Evolutionary conservation across 2,888 invertebrate species (phyloP).

Genomic region (Zeuzera pyrina): DNA sequence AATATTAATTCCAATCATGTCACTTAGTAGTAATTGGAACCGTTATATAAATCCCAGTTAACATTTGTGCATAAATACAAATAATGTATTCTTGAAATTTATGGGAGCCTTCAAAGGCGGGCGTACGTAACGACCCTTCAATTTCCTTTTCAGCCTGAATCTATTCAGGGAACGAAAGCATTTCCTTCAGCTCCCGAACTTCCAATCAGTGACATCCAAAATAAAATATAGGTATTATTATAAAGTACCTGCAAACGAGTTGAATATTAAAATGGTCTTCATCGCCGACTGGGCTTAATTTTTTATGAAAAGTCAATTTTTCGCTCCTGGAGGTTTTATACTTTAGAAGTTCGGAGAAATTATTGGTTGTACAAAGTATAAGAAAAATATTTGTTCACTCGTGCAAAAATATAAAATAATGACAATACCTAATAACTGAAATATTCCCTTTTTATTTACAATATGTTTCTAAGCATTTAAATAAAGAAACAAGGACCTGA

Average conservation of each 20-base stretch:
- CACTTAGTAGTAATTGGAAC: not conserved
- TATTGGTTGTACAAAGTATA: slow-evolving; percentile 1
- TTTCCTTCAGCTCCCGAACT: slow-evolving; percentile 43
- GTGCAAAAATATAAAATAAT: too few species aligned
- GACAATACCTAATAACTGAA: too few species aligned
- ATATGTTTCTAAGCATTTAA: too few species aligned
- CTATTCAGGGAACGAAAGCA: slow-evolving; percentile 56
- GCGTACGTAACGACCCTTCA: slow-evolving; percentile 59
- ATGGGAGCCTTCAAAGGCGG: slow-evolving; percentile 42
- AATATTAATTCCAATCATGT: too few species aligned
- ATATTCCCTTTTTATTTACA: too few species aligned
- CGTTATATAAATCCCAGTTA: slow-evolving; percentile 10
- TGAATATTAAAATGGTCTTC: slow-evolving; percentile 47
- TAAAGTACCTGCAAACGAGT: slow-evolving; percentile 35
- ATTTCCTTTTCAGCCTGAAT: slow-evolving; percentile 61
- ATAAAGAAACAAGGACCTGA: too few species aligned
- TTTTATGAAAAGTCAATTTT: slow-evolving; percentile 16
- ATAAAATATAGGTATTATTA: slow-evolving; percentile 46
- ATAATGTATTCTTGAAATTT: slow-evolving; percentile 52
- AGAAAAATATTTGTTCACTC: too few species aligned
- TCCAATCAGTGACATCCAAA: slow-evolving; percentile 46
- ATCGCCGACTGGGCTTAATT: slow-evolving; percentile 27
- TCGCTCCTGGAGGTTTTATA: not conserved
- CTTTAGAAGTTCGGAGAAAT: slow-evolving; percentile 1
- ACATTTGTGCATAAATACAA: slow-evolving; percentile 34